phyloP scores from a whole-genome alignment of 2,888 invertebrate species.

The Ichneumoninae sp. region DNA sequence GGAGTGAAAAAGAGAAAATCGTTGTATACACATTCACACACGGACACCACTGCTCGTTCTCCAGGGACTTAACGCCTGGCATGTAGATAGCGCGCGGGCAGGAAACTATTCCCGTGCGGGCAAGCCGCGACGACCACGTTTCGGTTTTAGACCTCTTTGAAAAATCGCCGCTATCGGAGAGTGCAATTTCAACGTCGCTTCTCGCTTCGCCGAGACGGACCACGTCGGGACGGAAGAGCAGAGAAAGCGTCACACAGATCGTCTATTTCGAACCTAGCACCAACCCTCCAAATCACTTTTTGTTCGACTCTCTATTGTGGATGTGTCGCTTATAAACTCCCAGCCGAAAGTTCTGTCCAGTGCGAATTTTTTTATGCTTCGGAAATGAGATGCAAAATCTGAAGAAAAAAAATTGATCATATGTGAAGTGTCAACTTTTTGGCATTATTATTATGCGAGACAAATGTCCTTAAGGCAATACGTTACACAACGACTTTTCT shows the following conservation, averaged over 20 bases:
- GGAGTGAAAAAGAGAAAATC: slow-evolving; percentile 32
- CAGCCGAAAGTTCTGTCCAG: no score
- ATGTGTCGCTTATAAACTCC: no score
- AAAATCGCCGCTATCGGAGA: slow-evolving; percentile 44
- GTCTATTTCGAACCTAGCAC: neutral
- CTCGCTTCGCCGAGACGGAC: slow-evolving; percentile 24
- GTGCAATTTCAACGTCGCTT: slow-evolving; percentile 51
- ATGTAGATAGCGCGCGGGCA: slow-evolving; percentile 2
- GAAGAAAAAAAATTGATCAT: no score
- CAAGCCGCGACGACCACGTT: slow-evolving; percentile 35
- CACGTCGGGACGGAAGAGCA: slow-evolving; percentile 7
- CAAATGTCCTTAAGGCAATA: no score
- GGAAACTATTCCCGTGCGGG: slow-evolving; percentile 2
- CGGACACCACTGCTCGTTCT: neutral
- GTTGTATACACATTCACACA: slow-evolving; percentile 1
- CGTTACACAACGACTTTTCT: no score
- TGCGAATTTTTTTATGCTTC: no score
- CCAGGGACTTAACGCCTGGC: neutral
- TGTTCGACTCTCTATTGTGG: neutral
- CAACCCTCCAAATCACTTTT: neutral
- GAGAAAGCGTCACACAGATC: neutral
- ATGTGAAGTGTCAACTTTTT: no score
- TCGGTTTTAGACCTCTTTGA: slow-evolving; percentile 51
- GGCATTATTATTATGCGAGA: no score
- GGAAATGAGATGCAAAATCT: no score